These are phyloP conservation scores for Trachurus trachurus DNA, from an alignment of 2,797 vertebrate genomes.

Conservation along the genomic window DNA sequence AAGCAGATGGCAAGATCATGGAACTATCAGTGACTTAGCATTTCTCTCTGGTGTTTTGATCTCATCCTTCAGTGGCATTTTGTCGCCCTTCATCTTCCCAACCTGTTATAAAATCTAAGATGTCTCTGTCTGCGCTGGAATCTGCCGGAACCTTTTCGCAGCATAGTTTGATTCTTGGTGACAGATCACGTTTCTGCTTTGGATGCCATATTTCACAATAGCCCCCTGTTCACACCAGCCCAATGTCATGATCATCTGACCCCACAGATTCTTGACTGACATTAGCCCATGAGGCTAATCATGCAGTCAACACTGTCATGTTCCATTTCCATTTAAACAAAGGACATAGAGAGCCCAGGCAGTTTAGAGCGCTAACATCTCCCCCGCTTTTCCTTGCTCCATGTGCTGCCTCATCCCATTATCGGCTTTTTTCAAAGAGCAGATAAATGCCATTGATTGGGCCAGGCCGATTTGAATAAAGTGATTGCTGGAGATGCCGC, in stretches of 20 bases:
- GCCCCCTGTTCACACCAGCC: constrained; percentile 21
- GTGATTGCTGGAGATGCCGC: constrained; percentile 69
- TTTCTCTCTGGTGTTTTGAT: constrained; percentile 52
- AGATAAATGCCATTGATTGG: constrained; percentile 87
- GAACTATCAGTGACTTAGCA: constrained; percentile 52
- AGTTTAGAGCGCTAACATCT: constrained; percentile 67
- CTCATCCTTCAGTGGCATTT: constrained; percentile 35
- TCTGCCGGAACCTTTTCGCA: constrained; percentile 32
- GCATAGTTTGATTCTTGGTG: constrained; percentile 18
- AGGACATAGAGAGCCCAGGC: constrained; percentile 66
- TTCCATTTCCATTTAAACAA: constrained; percentile 80
- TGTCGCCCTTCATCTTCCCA: constrained; percentile 45
- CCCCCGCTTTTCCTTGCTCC: constrained; percentile 50
- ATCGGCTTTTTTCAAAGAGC: constrained; percentile 80
- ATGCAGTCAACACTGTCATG: constrained; percentile 70
- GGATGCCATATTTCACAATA: background rate
- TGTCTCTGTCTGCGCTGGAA: constrained; percentile 19
- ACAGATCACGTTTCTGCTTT: constrained; percentile 23
- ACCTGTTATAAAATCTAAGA: constrained; percentile 26
- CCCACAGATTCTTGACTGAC: constrained; percentile 50
- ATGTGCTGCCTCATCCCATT: constrained; percentile 79
- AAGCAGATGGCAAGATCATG: constrained; percentile 78
- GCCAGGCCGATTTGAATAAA: constrained; percentile 79
- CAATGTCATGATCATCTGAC: constrained; percentile 49
- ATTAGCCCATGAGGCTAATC: constrained; percentile 63